Conservation (phyloP, 2,888 invertebrate species). For the Hirtodrosophila alboralis region DNA sequence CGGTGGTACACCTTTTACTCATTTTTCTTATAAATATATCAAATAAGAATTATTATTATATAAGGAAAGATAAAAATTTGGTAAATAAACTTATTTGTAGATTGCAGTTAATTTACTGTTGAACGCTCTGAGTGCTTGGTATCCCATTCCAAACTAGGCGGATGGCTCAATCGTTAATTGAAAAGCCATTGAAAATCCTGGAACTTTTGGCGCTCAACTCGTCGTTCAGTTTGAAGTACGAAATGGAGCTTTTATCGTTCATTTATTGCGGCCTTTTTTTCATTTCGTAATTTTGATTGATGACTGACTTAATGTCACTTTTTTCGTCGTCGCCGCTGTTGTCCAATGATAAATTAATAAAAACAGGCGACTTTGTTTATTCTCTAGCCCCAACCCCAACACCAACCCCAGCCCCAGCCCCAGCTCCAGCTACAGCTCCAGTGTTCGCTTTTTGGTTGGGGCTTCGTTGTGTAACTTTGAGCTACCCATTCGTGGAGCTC, state of each 20-base stretch:
- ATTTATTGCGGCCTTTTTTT: slow-evolving; percentile 79
- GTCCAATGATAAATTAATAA: slow-evolving; percentile 80
- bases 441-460: slow-evolving; percentile 18
- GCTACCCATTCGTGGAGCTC: slow-evolving; percentile 55
- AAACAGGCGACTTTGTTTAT: slow-evolving; percentile 60
- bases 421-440: slow-evolving; percentile 9
- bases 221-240: slow-evolving; percentile 16
- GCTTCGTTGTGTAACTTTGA: slow-evolving; percentile 49
- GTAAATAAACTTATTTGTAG: too few species aligned
- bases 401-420: too few species aligned
- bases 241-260: slow-evolving; percentile 79
- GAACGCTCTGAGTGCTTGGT: background rate
- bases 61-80: background rate
- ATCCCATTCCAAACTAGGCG: background rate
- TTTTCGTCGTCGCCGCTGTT: slow-evolving; percentile 43
- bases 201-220: slow-evolving; percentile 14
- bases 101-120: background rate
- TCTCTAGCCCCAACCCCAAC: slow-evolving; percentile 27
- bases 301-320: slow-evolving; percentile 80
- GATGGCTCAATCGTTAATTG: slow-evolving; percentile 33
- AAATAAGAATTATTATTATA: too few species aligned
- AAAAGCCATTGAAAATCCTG: slow-evolving; percentile 45
- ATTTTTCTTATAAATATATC: too few species aligned
- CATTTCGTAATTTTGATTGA: slow-evolving; percentile 83
- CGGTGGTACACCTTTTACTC: too few species aligned